These are phyloP conservation scores for Atrichornis clamosus DNA, from an alignment of 2,113 vertebrate species.

Conservation along the genomic window DNA sequence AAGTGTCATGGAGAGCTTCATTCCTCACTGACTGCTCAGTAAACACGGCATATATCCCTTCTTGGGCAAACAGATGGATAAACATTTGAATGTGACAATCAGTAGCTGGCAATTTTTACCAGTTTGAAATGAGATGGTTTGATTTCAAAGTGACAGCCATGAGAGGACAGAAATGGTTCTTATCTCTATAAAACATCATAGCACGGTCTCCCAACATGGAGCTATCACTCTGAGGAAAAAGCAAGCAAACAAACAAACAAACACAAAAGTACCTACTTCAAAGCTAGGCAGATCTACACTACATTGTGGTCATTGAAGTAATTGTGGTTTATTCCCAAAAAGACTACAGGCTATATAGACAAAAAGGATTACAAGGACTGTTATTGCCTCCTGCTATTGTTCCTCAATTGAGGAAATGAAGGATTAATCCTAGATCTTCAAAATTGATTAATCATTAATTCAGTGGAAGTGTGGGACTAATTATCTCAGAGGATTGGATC, in stretches of 20 bases:
- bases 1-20: neutral
- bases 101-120: neutral
- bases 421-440: neutral
- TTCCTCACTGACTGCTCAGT: neutral
- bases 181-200: neutral
- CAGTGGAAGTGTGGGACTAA: conserved; percentile 1
- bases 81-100: neutral
- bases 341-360: neutral
- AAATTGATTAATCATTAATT: conserved; percentile 1
- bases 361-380: neutral
- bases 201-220: neutral
- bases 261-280: neutral
- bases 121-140: neutral
- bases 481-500: neutral
- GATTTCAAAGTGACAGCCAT: neutral
- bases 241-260: neutral
- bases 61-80: neutral
- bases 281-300: neutral
- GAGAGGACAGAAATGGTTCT: neutral
- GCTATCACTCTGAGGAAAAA: neutral
- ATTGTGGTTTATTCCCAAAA: neutral
- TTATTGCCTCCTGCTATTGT: neutral
- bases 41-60: neutral
- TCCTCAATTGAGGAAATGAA: conserved; percentile 31
- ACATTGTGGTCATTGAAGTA: neutral